These are phyloP conservation scores for Rhegmatorhina hoffmannsi DNA, from an alignment of 2,113 vertebrate species.

Conservation along the genomic window DNA sequence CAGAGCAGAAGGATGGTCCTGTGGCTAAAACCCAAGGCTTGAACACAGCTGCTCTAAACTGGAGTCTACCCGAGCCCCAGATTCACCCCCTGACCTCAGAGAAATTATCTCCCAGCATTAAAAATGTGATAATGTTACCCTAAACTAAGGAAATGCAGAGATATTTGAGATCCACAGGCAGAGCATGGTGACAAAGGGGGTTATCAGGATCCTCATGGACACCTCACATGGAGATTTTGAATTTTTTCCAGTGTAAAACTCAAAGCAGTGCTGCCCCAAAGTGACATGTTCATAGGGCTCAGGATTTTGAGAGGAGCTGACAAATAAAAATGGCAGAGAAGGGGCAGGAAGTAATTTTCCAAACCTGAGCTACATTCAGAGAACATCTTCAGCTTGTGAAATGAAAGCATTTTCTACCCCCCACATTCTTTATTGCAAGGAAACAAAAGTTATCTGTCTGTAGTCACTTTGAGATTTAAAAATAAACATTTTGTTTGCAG, in stretches of 20 bases:
- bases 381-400: neutral
- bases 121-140: fast-evolving
- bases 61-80: neutral
- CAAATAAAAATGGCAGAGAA: neutral
- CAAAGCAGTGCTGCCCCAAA: neutral
- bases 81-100: neutral
- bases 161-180: neutral
- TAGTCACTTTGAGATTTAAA: neutral
- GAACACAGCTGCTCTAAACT: neutral
- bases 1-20: neutral
- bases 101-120: neutral
- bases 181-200: fast-evolving
- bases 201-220: neutral
- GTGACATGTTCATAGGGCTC: neutral
- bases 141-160: neutral
- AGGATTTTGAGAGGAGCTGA: neutral
- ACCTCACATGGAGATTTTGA: neutral
- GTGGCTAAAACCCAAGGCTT: neutral
- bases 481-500: neutral
- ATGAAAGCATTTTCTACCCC: neutral
- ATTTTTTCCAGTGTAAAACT: neutral
- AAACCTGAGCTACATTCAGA: neutral
- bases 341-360: neutral
- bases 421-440: neutral
- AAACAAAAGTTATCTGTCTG: neutral